phyloP scores from a whole-genome alignment of 30 jellyfish, hydroid and myxozoan species.

The Nemopilema nomurai region DNA sequence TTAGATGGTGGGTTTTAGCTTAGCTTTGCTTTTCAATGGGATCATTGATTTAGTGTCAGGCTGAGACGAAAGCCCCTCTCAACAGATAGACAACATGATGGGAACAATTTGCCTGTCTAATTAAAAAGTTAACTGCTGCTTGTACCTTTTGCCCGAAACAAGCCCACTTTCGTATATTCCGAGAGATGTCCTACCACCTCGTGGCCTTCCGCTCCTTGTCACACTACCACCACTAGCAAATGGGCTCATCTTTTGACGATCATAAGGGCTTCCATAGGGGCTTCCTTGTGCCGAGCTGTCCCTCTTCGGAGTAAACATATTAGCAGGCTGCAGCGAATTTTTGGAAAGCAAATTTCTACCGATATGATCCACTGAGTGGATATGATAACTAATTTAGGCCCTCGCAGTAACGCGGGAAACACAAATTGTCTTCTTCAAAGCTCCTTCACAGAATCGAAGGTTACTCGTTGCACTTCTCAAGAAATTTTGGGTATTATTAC shows the following conservation, averaged over 20 bases:
- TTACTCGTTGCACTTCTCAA: too few relatives aligned
- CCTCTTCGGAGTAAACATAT: slow-evolving; percentile 55
- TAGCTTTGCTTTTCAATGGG: too few relatives aligned
- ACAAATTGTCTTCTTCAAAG: neutral
- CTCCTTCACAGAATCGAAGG: neutral
- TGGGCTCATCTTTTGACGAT: slow-evolving; percentile 46
- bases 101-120: too few relatives aligned
- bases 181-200: slow-evolving; percentile 27
- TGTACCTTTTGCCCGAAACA: slow-evolving; percentile 41
- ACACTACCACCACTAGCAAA: slow-evolving; percentile 38
- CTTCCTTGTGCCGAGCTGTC: slow-evolving; percentile 36
- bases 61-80: too few relatives aligned
- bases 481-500: too few relatives aligned
- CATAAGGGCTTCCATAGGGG: slow-evolving; percentile 37
- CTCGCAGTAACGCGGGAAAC: neutral
- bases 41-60: too few relatives aligned
- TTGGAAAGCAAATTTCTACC: neutral
- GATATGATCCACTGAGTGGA: too few relatives aligned
- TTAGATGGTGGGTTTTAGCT: too few relatives aligned
- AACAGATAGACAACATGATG: too few relatives aligned
- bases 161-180: slow-evolving; percentile 49
- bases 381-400: too few relatives aligned
- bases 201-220: slow-evolving; percentile 31
- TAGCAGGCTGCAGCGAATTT: neutral
- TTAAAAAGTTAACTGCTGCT: too few relatives aligned